These are phyloP conservation scores for Gnathonemus echidnorhynchus DNA, from an alignment of 2,113 vertebrate species.

Conservation along the genomic window DNA sequence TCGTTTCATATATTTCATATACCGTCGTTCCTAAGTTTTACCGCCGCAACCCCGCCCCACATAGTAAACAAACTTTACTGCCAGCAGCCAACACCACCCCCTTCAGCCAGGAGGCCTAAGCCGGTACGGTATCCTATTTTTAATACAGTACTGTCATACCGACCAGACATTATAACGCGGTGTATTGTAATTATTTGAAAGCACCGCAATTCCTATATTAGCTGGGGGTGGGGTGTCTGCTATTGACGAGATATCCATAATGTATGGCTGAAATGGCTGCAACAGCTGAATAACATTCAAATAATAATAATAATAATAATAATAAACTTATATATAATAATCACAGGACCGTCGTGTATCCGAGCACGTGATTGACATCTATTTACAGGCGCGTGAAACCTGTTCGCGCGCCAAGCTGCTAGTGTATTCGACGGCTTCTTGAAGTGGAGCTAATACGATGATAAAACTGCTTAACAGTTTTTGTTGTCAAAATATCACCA, in stretches of 20 bases:
- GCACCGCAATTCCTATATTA: not conserved
- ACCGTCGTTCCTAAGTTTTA: not conserved
- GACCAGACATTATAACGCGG: not conserved
- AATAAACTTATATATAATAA: not conserved
- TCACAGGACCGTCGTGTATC: not conserved
- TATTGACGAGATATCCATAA: not conserved
- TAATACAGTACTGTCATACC: not conserved
- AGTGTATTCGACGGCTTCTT: not conserved
- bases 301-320: not conserved
- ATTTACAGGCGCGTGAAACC: not conserved
- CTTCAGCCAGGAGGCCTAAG: not conserved
- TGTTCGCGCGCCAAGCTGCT: not conserved
- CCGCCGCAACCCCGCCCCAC: not conserved
- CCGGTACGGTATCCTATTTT: not conserved
- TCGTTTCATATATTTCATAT: too few relatives aligned
- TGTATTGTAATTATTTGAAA: not conserved
- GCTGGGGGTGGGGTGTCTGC: not conserved
- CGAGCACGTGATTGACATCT: not conserved
- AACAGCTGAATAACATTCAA: not conserved
- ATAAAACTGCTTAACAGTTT: not conserved
- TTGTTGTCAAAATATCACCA: not conserved
- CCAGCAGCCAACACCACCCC: not conserved
- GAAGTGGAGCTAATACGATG: not conserved
- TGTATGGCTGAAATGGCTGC: not conserved
- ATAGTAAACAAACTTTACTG: not conserved